Percentiles rank a stretch among this genome's conserved stretches.
Evolutionary conservation across 2,113 vertebrate genomes (phyloP).

Genomic region (Crypturellus undulatus): DNA sequence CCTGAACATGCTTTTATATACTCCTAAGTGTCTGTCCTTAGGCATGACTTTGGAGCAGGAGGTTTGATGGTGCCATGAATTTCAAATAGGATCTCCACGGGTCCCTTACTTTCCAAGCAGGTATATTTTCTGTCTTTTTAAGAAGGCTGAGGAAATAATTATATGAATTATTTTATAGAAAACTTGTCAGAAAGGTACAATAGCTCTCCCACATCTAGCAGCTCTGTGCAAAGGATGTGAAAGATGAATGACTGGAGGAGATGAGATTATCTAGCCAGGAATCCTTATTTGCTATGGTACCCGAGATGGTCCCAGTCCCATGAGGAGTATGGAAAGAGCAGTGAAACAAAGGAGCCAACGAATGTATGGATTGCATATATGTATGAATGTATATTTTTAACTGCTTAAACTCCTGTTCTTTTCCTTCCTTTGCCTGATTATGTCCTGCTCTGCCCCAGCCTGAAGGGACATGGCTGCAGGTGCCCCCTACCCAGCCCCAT

Average conservation of each 20-base stretch:
- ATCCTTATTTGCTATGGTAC: not conserved
- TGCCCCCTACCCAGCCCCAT: not conserved
- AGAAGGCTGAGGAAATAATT: not conserved
- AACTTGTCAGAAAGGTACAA: not conserved
- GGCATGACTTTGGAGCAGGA: not conserved
- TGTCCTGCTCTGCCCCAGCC: not conserved
- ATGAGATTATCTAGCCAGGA: not conserved
- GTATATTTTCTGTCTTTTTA: not conserved
- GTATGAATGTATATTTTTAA: not conserved
- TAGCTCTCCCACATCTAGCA: not conserved
- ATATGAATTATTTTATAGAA: not conserved
- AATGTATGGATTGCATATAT: not conserved
- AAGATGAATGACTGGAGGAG: not conserved
- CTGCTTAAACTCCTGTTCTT: not conserved
- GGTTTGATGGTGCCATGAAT: not conserved
- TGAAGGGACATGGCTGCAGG: not conserved
- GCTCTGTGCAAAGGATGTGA: not conserved
- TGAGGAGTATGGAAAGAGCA: not conserved
- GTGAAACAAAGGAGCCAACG: not conserved
- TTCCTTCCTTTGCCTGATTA: not conserved
- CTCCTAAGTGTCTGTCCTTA: constrained; percentile 12
- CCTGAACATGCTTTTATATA: not conserved
- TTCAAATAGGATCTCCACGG: not conserved
- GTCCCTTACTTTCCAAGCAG: not conserved
- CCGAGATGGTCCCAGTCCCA: not conserved